Percentiles rank a stretch among this genome's conserved stretches.
Evolutionary conservation across 1,140 invertebrate species (phyloP).

Genomic region (Ctenoplectra terminalis): DNA sequence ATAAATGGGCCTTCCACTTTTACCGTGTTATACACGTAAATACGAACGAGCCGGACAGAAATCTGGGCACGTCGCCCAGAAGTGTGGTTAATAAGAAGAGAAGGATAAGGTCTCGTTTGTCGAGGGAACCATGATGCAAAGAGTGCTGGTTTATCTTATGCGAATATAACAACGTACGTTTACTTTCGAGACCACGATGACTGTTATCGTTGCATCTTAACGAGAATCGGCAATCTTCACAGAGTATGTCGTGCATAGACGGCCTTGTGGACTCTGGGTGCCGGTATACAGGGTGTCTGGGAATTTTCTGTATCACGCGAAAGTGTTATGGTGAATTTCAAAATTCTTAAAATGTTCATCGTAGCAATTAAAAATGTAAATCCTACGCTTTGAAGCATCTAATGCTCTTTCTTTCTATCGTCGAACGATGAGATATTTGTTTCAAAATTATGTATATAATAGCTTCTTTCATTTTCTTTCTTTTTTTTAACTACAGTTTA

Average conservation of each 20-base stretch:
- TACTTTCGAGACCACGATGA: constrained; percentile 52
- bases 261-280: constrained; percentile 26
- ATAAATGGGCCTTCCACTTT: constrained; percentile 47
- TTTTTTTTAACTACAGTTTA: no score
- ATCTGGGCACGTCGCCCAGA: constrained; percentile 33
- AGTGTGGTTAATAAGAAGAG: constrained; percentile 43
- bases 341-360: neutral
- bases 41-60: constrained; percentile 26
- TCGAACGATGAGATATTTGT: no score
- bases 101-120: constrained; percentile 50
- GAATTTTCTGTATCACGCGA: constrained; percentile 2
- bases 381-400: no score
- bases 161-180: constrained; percentile 52
- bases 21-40: constrained; percentile 29
- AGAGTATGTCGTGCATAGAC: constrained; percentile 53
- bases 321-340: no score
- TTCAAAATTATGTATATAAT: no score
- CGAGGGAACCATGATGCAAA: constrained; percentile 51
- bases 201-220: constrained; percentile 60
- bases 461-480: no score
- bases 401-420: no score
- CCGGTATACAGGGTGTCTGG: constrained; percentile 26
- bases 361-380: no score
- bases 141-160: constrained; percentile 46
- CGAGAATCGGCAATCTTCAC: constrained; percentile 69